Base-by-base conservation (phyloP, 2,113 vertebrate species). In the Tyto alba region DNA sequence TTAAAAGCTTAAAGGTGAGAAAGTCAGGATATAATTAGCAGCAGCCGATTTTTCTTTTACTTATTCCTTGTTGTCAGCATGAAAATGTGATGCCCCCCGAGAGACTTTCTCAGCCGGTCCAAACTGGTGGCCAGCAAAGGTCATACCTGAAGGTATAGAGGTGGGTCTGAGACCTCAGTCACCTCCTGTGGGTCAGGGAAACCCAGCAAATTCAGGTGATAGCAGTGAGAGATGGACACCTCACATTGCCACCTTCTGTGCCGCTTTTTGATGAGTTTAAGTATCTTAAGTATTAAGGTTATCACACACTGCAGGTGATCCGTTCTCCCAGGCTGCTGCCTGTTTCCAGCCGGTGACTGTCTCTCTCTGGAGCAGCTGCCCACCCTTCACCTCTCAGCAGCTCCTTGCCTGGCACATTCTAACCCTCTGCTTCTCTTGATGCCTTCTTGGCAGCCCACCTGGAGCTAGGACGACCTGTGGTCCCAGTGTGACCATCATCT, bases 1-100 rank as follows among this genome's bases (percentile, higher is more conserved):
- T 94, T 85, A 85, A 90, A 89, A 90, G 74, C 86, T 91, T 56
- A 63, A 71, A 78, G 77, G 89, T 90, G 76, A 89, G 85, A 62
- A 59, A 4, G 0, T 36, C 1, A 13, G 25, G 75, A 43, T 91
- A 41, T 72, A 82, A 75, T 96, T 94, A 86, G 90, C 55, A 59
- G 74, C 23, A 22, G 55, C 59, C 73, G 62, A 68, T 89, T 95
- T 89, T 88, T 34, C 69, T 88, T 75, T 48, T 60, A 4, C 50
- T 94, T 79, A 71, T 60, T 91, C 63, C 78, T 74, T 79, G 40
- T 77, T 71, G 52, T 56, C 52, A 77, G 40, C 0, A 3, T 82
- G 78, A 29, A 67, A 47, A 57, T 22, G 53, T 11, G 25, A n/a
- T 72, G 57, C 22, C 78, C 38, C 64, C 4, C n/a, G n/a, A n/a